Conservation (phyloP, 1,140 invertebrate genomes). For the Nylanderia fulva region DNA sequence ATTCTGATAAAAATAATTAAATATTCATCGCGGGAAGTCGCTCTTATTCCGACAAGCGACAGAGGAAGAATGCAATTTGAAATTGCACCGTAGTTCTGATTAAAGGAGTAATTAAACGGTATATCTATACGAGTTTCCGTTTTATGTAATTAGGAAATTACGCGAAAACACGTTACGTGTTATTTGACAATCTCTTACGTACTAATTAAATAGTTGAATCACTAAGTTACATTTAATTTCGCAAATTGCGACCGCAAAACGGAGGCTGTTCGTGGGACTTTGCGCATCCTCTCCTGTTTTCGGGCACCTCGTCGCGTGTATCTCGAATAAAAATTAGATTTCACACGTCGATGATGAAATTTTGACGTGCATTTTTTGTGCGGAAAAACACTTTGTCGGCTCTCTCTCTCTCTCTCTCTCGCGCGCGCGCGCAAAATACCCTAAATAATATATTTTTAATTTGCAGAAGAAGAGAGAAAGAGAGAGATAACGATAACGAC, state of each 20-base stretch:
- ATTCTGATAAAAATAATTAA: slow-evolving; percentile 38
- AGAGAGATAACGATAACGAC: neutral
- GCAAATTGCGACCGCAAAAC: neutral
- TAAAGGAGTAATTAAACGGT: slow-evolving; percentile 2
- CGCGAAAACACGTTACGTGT: neutral
- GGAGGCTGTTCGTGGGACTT: neutral
- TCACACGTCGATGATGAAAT: neutral
- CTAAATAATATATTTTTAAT: slow-evolving; percentile 48
- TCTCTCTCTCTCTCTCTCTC: neutral
- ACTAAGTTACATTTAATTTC: neutral
- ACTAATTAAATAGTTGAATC: neutral
- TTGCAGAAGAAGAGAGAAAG: neutral
- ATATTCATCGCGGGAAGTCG: slow-evolving; percentile 18
- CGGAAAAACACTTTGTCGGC: no score
- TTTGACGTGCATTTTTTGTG: neutral
- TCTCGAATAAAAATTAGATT: neutral
- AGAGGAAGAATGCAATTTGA: neutral
- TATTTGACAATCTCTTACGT: neutral
- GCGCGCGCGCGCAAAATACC: neutral
- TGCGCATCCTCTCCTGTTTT: no score
- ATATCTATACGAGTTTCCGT: neutral
- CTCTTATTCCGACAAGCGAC: slow-evolving; percentile 9
- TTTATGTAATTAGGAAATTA: slow-evolving; percentile 2
- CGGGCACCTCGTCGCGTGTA: neutral
- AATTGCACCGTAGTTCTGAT: slow-evolving; percentile 9